A percentile compares a stretch with the other conserved stretches of the same genome.
Conservation (phyloP, 2,888 invertebrate genomes). For the Branchellion lobata region DNA sequence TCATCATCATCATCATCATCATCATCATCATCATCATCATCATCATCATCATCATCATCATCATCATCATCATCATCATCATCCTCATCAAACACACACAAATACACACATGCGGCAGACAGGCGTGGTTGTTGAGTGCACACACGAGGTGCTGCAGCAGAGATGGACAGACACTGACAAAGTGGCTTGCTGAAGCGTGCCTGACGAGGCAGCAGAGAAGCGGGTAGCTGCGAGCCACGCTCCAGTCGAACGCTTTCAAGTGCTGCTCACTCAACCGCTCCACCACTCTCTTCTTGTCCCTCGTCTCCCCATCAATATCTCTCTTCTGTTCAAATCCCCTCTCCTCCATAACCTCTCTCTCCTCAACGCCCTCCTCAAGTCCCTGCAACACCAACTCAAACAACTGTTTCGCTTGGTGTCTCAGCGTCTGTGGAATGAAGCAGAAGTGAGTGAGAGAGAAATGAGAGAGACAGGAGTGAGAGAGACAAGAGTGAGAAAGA, state of each 20-base stretch:
- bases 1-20: conserved; percentile 29
- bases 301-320: too few relatives aligned
- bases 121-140: conserved; percentile 60
- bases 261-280: conserved; percentile 40
- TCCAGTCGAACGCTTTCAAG: conserved; percentile 57
- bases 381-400: neutral
- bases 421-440: neutral
- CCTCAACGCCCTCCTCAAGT: too few relatives aligned
- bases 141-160: conserved; percentile 61
- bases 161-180: conserved; percentile 60
- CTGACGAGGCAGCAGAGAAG: conserved; percentile 61
- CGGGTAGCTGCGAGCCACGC: conserved; percentile 59
- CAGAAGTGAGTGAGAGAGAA: neutral
- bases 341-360: too few relatives aligned
- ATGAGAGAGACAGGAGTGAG: neutral
- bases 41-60: conserved; percentile 25
- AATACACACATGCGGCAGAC: conserved; percentile 63
- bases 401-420: conserved; percentile 5
- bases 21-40: conserved; percentile 14
- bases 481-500: neutral
- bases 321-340: too few relatives aligned
- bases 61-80: neutral
- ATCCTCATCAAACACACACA: neutral
- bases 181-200: conserved; percentile 60
- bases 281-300: neutral